These are phyloP conservation scores for Corynorhinus townsendii DNA, from an alignment of 2,113 vertebrate species.

Conservation along the genomic window DNA sequence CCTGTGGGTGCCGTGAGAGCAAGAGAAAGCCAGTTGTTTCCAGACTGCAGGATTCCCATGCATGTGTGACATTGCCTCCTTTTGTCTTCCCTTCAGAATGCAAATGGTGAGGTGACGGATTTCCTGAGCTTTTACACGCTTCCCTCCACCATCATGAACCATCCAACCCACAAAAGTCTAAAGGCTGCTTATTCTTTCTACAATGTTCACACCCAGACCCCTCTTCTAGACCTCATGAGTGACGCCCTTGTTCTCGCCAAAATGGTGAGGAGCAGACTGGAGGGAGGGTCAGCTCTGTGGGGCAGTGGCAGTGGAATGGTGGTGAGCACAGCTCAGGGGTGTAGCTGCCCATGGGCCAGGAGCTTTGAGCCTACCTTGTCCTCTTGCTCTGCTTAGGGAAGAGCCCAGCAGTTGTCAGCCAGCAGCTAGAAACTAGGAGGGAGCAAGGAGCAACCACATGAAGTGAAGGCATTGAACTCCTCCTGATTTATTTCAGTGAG, in stretches of 20 bases:
- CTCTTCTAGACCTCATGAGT: slow-evolving; percentile 96
- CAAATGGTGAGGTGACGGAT: slow-evolving; percentile 91
- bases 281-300: not conserved
- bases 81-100: slow-evolving; percentile 78
- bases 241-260: slow-evolving; percentile 97
- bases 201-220: slow-evolving; percentile 95
- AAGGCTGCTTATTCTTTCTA: slow-evolving; percentile 99
- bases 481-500: slow-evolving; percentile 23
- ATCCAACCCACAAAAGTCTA: slow-evolving; percentile 95
- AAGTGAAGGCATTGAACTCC: not conserved
- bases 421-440: not conserved
- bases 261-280: slow-evolving; percentile 83
- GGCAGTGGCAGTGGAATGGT: fast-evolving
- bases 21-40: not conserved
- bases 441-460: not conserved
- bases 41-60: fast-evolving
- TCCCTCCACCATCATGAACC: slow-evolving; percentile 99
- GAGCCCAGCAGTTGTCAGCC: not conserved
- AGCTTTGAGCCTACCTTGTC: not conserved
- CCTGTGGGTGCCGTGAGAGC: not conserved
- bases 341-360: not conserved
- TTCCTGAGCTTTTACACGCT: slow-evolving; percentile 98
- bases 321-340: not conserved
- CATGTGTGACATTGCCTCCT: not conserved
- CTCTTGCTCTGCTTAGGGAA: not conserved